Percentiles rank a stretch among this genome's conserved stretches.
Evolutionary conservation across 1,140 invertebrate species (phyloP).

Genomic region (Heliconius nattereri): DNA sequence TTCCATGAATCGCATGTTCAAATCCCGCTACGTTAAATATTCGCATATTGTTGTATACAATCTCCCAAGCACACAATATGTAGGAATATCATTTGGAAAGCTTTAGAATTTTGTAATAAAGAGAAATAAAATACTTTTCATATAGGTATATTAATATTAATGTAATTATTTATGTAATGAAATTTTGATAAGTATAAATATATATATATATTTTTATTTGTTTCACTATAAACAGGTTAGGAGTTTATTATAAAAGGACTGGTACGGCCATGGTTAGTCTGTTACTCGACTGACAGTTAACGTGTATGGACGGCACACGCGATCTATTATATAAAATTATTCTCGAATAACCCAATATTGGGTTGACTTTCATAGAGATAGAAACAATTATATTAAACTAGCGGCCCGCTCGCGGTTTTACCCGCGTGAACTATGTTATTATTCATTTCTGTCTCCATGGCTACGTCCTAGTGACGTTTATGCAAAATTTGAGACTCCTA

Average conservation of each 20-base stretch:
- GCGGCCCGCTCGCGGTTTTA: too few species aligned
- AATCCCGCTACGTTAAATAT: too few species aligned
- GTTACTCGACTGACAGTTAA: slow-evolving; percentile 16
- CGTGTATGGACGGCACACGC: slow-evolving; percentile 12
- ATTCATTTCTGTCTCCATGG: too few species aligned
- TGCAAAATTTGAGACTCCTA: too few species aligned
- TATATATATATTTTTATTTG: background rate
- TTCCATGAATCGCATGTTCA: too few species aligned
- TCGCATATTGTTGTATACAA: too few species aligned
- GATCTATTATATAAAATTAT: slow-evolving; percentile 19
- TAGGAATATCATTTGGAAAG: too few species aligned
- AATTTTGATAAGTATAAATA: background rate
- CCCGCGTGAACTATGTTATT: too few species aligned
- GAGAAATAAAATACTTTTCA: background rate
- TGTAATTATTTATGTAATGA: background rate
- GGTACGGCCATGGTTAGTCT: background rate
- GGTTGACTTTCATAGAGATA: background rate
- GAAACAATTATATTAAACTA: background rate
- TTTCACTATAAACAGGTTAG: background rate
- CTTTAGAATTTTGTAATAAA: too few species aligned
- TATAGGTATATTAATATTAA: background rate
- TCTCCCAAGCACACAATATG: too few species aligned
- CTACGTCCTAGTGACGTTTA: too few species aligned
- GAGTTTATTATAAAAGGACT: background rate
- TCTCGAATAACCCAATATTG: background rate